phyloP scores from a whole-genome alignment of 2,888 invertebrate genomes.

The Drosophila histrio region DNA sequence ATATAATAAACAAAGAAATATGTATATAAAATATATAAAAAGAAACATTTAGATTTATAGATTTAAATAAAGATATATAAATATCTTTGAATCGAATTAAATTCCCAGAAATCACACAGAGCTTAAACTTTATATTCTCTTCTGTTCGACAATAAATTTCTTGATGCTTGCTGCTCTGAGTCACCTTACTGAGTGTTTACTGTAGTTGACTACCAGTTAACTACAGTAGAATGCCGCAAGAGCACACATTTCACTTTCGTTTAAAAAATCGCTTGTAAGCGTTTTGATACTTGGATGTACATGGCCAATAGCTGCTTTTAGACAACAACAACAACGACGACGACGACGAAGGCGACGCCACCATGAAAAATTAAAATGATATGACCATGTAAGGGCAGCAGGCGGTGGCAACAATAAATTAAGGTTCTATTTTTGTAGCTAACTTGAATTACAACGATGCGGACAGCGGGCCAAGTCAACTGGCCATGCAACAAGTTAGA shows the following conservation, averaged over 20 bases:
- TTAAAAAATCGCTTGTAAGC: constrained; percentile 53
- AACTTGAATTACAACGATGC: constrained; percentile 69
- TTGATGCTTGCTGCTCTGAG: too few relatives aligned
- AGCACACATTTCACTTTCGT: constrained; percentile 71
- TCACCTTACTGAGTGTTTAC: neutral
- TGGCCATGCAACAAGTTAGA: constrained; percentile 72
- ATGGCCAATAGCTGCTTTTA: constrained; percentile 33
- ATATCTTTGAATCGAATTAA: too few relatives aligned
- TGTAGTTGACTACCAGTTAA: constrained; percentile 27
- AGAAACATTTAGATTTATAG: too few relatives aligned
- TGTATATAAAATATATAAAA: too few relatives aligned
- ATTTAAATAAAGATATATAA: too few relatives aligned
- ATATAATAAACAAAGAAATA: too few relatives aligned
- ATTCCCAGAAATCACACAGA: too few relatives aligned
- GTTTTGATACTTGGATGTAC: constrained; percentile 25
- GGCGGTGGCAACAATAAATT: constrained; percentile 72
- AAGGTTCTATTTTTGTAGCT: constrained; percentile 79
- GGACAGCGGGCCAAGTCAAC: constrained; percentile 33
- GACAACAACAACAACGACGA: constrained; percentile 27
- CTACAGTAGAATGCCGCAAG: constrained; percentile 47
- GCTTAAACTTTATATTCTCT: too few relatives aligned
- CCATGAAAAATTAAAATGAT: constrained; percentile 76
- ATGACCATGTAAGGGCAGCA: constrained; percentile 71
- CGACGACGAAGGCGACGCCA: constrained; percentile 25
- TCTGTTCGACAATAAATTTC: too few relatives aligned